Base-by-base conservation (phyloP, 1,140 invertebrate genomes). In the Scaptomyza graminum region DNA sequence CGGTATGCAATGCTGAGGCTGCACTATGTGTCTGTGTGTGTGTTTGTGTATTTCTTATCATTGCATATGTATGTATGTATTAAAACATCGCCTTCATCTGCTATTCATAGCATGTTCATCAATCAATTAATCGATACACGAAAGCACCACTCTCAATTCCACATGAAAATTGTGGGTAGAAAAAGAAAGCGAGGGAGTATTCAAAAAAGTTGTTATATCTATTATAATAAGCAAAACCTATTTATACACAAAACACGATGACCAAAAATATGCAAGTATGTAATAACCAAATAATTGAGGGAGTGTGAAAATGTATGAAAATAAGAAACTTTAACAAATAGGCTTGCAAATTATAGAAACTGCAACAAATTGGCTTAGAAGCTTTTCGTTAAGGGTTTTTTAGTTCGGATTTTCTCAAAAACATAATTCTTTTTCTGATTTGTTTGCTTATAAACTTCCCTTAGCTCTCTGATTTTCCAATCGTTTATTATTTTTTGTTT, bases 71-170 rank as follows among this genome's bases (percentile, higher is more conserved):
- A 22, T n/a, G n/a, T 74, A 62, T 66, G 51, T 62, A 54, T 76
- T 65, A 76, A 57, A 77, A 66, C 61, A 75, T 68, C 66, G 49
- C 64, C 67, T 72, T 83, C 79, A 80, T 80, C 74, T 75, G 70
- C 70, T 80, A 83, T 83, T 83, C 77, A 83, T 83, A 77, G 71
- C 75, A 75, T 80, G 80, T 75, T 74, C 77, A 83, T 83, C 80
- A 83, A 83, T 83, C 80, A 83, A 83, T 83, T 80, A 83, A 83
- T 83, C 78, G 78, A 83, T 83, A 77, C 65, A 62, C 74, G 77
- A 59, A 37, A 59, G 43, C 55, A 41, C 57, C 41, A 62, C 46
- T 61, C 44, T 13, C 67, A 59, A 28, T 46, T 37, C 60, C 28
- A 39, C 57, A 67, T 61, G 50, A 44, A 54, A 67, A 68, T 52